Evolutionary conservation across 2,797 vertebrate genomes (phyloP).

Genomic region (Peromyscus aztecus): DNA sequence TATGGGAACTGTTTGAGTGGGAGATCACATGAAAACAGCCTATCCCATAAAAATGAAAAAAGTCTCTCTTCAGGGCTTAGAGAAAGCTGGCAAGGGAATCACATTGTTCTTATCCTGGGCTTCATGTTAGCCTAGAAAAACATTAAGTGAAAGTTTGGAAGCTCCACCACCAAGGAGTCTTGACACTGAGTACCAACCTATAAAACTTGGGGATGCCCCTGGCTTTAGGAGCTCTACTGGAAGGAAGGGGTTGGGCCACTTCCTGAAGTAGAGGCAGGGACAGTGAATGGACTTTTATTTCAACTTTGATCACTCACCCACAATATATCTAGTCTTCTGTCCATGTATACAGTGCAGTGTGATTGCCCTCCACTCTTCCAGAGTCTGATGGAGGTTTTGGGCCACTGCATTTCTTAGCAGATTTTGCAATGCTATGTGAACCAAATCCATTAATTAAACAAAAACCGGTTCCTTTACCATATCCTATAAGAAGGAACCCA

Average conservation of each 20-base stretch:
- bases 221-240: background rate
- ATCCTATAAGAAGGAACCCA: background rate
- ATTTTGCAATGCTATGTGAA: background rate
- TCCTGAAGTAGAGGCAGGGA: background rate
- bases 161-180: background rate
- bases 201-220: background rate
- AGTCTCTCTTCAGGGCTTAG: background rate
- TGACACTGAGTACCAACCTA: background rate
- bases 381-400: background rate
- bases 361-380: background rate
- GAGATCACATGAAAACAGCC: background rate
- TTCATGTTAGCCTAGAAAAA: constrained; percentile 35
- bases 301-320: background rate
- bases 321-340: background rate
- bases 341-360: background rate
- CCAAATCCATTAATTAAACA: background rate
- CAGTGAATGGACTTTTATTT: background rate
- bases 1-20: background rate
- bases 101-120: background rate
- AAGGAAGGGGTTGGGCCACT: background rate
- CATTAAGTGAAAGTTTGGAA: background rate
- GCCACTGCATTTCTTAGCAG: background rate
- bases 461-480: background rate
- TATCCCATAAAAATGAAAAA: background rate
- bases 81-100: constrained; percentile 7